These are phyloP conservation scores for Drosophila mayaguana DNA, from an alignment of 2,888 invertebrate genomes.

Conservation along the genomic window DNA sequence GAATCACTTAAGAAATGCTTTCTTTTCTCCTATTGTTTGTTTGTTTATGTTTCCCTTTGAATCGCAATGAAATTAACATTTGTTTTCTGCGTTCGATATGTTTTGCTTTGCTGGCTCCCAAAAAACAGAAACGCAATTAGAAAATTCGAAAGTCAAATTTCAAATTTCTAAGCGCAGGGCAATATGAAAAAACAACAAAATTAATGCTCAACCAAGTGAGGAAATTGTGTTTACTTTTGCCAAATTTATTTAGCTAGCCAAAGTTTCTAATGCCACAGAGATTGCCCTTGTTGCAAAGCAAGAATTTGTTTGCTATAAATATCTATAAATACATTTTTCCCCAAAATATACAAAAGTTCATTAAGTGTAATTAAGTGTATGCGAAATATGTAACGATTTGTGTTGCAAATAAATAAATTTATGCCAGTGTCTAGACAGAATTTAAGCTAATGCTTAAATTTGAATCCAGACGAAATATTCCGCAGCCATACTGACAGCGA, in stretches of 20 bases:
- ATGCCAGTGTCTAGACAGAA: conserved; percentile 64
- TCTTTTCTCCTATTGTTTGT: conserved; percentile 58
- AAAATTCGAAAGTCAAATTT: conserved; percentile 49
- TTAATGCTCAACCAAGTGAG: conserved; percentile 37
- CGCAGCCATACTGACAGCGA: conserved; percentile 24
- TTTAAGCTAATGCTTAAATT: conserved; percentile 29
- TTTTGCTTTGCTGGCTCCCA: conserved; percentile 49
- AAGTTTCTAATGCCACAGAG: neutral
- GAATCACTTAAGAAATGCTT: conserved; percentile 47
- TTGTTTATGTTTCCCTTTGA: conserved; percentile 54
- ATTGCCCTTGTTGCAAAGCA: neutral
- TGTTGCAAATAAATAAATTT: conserved; percentile 20
- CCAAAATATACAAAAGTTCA: conserved; percentile 5
- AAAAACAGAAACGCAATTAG: conserved; percentile 45
- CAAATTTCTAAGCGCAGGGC: neutral
- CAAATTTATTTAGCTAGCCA: conserved; percentile 1
- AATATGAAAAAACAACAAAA: conserved; percentile 20
- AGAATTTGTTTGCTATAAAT: conserved; percentile 1
- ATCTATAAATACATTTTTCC: neutral
- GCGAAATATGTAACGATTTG: conserved; percentile 17
- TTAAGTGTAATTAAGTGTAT: conserved; percentile 20
- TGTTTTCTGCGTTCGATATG: conserved; percentile 63
- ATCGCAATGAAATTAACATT: conserved; percentile 74
- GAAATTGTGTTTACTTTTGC: conserved; percentile 13
- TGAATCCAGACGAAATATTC: conserved; percentile 2